Percentiles rank a stretch among this genome's conserved stretches.
These are phyloP conservation scores for Rhineura floridana DNA, from an alignment of 2,113 vertebrate genomes.

Conservation along the genomic window DNA sequence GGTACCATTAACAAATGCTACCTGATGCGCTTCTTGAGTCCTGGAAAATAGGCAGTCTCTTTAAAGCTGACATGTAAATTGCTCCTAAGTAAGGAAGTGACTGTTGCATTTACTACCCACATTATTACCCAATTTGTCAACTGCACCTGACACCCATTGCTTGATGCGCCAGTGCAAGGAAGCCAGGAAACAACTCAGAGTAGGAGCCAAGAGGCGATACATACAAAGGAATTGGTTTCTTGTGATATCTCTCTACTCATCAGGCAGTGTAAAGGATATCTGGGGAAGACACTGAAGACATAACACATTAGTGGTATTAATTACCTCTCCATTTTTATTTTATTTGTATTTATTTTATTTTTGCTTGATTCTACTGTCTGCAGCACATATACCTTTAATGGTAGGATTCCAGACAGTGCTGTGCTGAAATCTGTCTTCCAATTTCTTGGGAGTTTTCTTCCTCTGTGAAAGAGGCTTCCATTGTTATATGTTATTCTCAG, in stretches of 20 bases:
- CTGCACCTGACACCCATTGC: constrained; percentile 44
- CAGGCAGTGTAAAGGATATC: background rate
- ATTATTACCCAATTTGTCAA: constrained; percentile 68
- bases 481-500: too few species aligned
- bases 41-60: constrained; percentile 37
- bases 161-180: constrained; percentile 33
- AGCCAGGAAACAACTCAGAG: background rate
- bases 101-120: constrained; percentile 57
- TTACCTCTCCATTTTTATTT: background rate
- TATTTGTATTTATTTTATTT: too few species aligned
- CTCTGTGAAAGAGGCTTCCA: background rate
- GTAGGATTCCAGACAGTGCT: background rate
- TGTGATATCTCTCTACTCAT: background rate
- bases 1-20: constrained; percentile 54
- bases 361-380: background rate
- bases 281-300: background rate
- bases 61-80: constrained; percentile 66
- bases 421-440: background rate
- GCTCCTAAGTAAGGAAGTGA: constrained; percentile 37
- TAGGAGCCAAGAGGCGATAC: constrained; percentile 5
- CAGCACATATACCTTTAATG: background rate
- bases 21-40: constrained; percentile 35
- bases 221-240: constrained; percentile 30
- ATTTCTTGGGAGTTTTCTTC: background rate
- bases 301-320: background rate